These are phyloP conservation scores for Ramphastos sulfuratus DNA, from an alignment of 2,113 vertebrate genomes.

Conservation along the genomic window DNA sequence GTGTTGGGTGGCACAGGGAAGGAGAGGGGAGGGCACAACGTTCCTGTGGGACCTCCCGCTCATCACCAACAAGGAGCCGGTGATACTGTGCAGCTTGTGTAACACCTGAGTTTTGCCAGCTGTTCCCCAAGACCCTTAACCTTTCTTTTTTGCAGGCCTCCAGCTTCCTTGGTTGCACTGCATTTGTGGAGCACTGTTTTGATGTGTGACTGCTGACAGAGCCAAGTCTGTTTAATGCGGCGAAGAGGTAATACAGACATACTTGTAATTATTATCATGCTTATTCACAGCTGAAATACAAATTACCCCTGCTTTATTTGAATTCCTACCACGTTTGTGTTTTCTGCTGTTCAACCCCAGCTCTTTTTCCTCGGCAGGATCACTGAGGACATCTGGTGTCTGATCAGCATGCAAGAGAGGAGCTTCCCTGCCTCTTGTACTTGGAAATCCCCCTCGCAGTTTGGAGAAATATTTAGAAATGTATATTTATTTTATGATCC, in stretches of 20 bases:
- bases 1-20: background rate
- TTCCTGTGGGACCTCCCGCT: background rate
- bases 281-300: background rate
- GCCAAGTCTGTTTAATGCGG: background rate
- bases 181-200: rapidly evolving
- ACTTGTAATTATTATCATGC: background rate
- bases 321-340: background rate
- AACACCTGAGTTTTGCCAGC: background rate
- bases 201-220: rapidly evolving
- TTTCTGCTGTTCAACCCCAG: background rate
- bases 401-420: background rate
- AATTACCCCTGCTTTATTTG: background rate
- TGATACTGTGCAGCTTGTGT: background rate
- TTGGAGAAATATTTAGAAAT: background rate
- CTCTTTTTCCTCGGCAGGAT: background rate
- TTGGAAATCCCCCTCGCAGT: background rate
- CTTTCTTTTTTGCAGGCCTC: background rate
- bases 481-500: background rate
- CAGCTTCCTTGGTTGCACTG: background rate
- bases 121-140: background rate
- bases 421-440: background rate
- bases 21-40: rapidly evolving
- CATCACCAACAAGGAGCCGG: rapidly evolving
- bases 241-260: background rate
- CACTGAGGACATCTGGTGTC: constrained; percentile 66